Base-by-base conservation (phyloP, 2,888 invertebrate genomes). In the Epinotia ramella region DNA sequence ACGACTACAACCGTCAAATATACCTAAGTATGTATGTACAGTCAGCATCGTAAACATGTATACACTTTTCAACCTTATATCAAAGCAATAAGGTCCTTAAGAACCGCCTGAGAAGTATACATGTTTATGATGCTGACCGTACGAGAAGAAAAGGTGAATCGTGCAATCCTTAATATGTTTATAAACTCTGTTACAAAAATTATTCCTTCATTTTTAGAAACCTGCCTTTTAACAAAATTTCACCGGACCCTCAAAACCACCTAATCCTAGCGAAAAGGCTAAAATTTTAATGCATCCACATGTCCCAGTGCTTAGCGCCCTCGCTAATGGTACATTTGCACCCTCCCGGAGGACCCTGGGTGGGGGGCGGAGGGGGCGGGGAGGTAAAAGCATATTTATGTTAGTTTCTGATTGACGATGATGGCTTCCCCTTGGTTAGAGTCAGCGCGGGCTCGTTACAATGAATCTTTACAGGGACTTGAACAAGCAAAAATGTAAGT, bases 391-490 rank as follows among this genome's bases (percentile, higher is more conserved):
- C 93, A 93, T 93, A 93, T 92, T 92, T 93, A 92, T 93, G 93
- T 93, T 89, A 90, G 90, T 89, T 90, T 87, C 90, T 90, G 92
- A 93, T 90, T 91, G 90, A 91, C 90, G 91, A 88, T 87, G 88
- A 88, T 87, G 88, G 84, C 84, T 87, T 87, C 87, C 89, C 91
- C 89, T 86, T 86, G 86, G 84, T 86, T 87, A 82, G 83, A 78
- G 76, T 64, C 78, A 77, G 84, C 78, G 82, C 84, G 73, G 86
- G 16, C 64, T 80, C 12, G 62, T 24, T 82, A 67, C 77, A 83
- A 12, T 84, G 86, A 88, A 86, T 82, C 75, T 16, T 53, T n/a
- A 49, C 1, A 53, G n/a, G n/a, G 16, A 49, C 13, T 49, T 49
- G 49, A 49, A 16, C 5, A 13, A 49, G 16, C 16, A 16, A 49